Evolutionary conservation across 2,797 vertebrate genomes (phyloP).

Genomic region (Enteromius unitaeniatus): DNA sequence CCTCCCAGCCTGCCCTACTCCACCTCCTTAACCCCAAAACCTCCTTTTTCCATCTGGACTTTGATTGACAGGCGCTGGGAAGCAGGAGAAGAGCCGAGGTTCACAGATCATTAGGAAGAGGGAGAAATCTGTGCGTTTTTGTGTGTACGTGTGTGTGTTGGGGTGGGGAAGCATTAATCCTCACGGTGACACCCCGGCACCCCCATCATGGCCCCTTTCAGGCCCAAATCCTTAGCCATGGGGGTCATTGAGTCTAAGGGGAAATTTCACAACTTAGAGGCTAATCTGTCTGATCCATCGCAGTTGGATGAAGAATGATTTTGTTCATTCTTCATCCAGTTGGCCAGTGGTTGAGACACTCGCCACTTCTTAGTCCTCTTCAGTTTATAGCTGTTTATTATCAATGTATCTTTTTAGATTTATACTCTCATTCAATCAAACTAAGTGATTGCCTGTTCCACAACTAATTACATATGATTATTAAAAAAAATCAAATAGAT

Average conservation of each 20-base stretch:
- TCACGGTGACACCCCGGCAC: slow-evolving; percentile 55
- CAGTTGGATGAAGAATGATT: slow-evolving; percentile 32
- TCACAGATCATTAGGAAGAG: slow-evolving; percentile 70
- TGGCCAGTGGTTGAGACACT: not conserved
- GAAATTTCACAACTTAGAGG: slow-evolving; percentile 43
- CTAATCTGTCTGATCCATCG: slow-evolving; percentile 43
- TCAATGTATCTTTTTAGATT: not conserved
- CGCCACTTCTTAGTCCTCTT: not conserved
- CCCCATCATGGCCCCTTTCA: slow-evolving; percentile 51
- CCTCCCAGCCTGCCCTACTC: slow-evolving; percentile 51
- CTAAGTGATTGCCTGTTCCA: not conserved
- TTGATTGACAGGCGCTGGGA: slow-evolving; percentile 78
- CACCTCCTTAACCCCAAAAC: slow-evolving; percentile 58
- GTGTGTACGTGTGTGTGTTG: slow-evolving; percentile 50
- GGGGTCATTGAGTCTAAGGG: slow-evolving; percentile 43
- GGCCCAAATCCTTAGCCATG: slow-evolving; percentile 47
- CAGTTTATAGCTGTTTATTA: not conserved
- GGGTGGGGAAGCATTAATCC: slow-evolving; percentile 64
- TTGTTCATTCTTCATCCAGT: slow-evolving; percentile 2
- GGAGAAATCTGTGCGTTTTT: slow-evolving; percentile 45
- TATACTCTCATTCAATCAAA: not conserved
- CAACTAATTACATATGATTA: not conserved
- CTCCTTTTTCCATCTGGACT: slow-evolving; percentile 74
- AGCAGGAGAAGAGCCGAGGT: slow-evolving; percentile 61
- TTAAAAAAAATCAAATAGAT: not conserved